phyloP scores from a whole-genome alignment of 2,888 invertebrate genomes.

The Drosophila helvetica region DNA sequence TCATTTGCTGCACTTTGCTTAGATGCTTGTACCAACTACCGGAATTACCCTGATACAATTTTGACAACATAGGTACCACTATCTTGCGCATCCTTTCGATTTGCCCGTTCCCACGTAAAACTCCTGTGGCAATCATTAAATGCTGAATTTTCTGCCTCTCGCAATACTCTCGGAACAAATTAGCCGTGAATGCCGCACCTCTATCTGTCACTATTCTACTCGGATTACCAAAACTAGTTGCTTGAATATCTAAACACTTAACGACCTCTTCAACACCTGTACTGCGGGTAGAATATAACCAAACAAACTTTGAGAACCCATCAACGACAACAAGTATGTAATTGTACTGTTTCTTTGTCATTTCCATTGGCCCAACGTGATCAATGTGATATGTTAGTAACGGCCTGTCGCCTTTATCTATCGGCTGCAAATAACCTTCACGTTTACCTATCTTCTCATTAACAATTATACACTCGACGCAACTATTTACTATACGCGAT shows the following conservation, averaged over 20 bases:
- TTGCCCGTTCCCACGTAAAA: conserved; percentile 8
- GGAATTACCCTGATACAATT: neutral
- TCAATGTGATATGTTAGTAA: neutral
- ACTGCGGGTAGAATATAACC: conserved; percentile 19
- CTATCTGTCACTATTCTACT: conserved; percentile 5
- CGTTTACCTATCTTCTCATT: neutral
- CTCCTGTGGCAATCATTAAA: conserved; percentile 19
- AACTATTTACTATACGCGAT: neutral
- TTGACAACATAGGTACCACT: conserved; percentile 13
- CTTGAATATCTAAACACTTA: conserved; percentile 2
- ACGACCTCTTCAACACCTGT: conserved; percentile 19
- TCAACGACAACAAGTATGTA: conserved; percentile 12
- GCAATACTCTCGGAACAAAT: conserved; percentile 9
- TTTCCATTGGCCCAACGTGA: conserved; percentile 1
- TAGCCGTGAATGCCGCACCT: neutral
- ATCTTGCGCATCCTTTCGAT: conserved; percentile 26
- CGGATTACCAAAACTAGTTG: conserved; percentile 13
- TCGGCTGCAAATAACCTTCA: neutral
- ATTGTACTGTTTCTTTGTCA: conserved; percentile 6
- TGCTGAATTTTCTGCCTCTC: conserved; percentile 14
- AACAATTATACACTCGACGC: neutral
- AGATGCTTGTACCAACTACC: conserved; percentile 11
- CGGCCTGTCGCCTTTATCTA: conserved; percentile 1
- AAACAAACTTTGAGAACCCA: conserved; percentile 10
- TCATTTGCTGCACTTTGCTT: conserved; percentile 11